Conservation (phyloP, 2,113 vertebrate species). For the Amphiprion ocellaris region DNA sequence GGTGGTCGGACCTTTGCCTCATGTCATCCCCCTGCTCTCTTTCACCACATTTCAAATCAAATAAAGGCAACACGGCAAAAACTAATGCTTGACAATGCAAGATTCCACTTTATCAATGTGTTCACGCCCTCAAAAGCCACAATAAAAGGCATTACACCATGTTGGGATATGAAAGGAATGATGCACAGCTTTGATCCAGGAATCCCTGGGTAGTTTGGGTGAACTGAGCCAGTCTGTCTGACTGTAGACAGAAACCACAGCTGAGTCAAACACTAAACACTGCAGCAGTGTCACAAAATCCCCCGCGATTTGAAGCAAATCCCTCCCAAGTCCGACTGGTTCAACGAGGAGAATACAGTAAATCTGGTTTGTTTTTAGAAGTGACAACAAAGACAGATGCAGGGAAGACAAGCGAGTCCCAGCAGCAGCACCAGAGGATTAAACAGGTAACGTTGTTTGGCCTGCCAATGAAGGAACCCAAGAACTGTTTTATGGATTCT, state of each 20-base stretch:
- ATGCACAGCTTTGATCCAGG: slow-evolving; percentile 55
- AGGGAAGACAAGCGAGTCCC: background rate
- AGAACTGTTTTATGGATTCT: background rate
- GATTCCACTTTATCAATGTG: background rate
- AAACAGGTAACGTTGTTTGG: background rate
- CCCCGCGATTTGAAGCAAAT: slow-evolving; percentile 3
- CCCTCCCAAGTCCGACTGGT: background rate
- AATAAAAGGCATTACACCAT: slow-evolving; percentile 2
- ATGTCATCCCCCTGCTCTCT: background rate
- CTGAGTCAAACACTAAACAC: slow-evolving; percentile 35
- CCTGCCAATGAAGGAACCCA: background rate
- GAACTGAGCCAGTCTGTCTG: slow-evolving; percentile 26
- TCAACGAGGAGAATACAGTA: background rate
- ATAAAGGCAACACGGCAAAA: background rate
- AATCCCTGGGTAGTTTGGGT: slow-evolving; percentile 40
- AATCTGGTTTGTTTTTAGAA: slow-evolving; percentile 6
- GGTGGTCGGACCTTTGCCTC: background rate
- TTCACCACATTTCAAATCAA: background rate
- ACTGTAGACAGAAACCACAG: slow-evolving; percentile 17
- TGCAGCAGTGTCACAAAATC: slow-evolving; percentile 7
- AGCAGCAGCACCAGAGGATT: background rate
- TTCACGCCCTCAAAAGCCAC: background rate
- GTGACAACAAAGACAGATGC: slow-evolving; percentile 2
- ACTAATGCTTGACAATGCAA: background rate
- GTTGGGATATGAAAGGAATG: slow-evolving; percentile 38